Conservation (phyloP, 2,113 vertebrate genomes). For the Grantiella picta region DNA sequence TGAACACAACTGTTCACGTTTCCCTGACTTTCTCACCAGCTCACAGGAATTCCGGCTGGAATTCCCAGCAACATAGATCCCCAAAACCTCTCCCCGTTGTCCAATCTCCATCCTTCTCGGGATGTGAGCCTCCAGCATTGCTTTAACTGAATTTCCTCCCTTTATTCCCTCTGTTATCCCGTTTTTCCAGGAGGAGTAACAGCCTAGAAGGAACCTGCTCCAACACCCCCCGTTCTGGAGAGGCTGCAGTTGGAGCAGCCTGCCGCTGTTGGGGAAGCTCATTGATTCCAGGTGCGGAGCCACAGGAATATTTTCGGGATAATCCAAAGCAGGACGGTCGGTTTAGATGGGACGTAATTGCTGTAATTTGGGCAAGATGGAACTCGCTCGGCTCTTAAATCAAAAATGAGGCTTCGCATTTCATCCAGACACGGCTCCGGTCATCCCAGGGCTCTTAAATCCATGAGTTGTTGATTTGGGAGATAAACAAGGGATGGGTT, state of each 20-base stretch:
- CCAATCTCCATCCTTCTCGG: not conserved
- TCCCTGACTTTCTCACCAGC: not conserved
- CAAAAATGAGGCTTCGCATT: not conserved
- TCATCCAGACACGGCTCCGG: not conserved
- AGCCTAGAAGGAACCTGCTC: not conserved
- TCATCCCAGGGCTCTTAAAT: not conserved
- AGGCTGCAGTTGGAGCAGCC: not conserved
- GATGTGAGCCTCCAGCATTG: fast-evolving
- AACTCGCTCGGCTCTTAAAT: not conserved
- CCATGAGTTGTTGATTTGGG: not conserved
- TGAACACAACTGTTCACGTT: not conserved
- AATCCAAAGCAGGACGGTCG: not conserved
- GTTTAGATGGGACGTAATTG: not conserved
- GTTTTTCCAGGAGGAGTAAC: fast-evolving
- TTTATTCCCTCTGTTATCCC: fast-evolving
- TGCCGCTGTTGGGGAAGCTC: not conserved
- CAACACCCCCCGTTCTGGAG: not conserved
- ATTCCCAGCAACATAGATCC: not conserved
- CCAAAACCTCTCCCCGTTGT: fast-evolving
- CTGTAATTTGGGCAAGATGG: conserved; percentile 32
- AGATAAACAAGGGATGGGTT: not conserved
- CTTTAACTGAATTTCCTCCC: not conserved
- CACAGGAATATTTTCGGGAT: not conserved
- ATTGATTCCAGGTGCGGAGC: conserved; percentile 8
- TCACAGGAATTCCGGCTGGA: not conserved